phyloP scores from a whole-genome alignment of 1,140 invertebrate genomes.

The Cyphomyrmex costatus region DNA sequence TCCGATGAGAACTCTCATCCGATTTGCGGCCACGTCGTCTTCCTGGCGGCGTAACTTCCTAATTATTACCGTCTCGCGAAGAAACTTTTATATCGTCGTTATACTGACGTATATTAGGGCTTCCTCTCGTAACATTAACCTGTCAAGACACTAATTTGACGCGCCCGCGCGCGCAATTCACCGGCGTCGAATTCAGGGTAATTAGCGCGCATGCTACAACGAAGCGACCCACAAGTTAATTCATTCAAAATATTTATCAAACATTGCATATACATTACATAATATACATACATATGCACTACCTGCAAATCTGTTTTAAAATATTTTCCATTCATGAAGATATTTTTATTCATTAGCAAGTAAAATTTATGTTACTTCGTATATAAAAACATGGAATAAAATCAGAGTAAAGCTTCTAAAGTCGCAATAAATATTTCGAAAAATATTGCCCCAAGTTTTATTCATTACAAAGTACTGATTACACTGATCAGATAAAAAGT shows the following conservation, averaged over 20 bases:
- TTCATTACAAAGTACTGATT: not conserved
- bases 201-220: conserved; percentile 16
- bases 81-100: conserved; percentile 49
- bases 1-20: conserved; percentile 50
- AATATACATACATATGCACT: conserved; percentile 9
- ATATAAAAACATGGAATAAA: not conserved
- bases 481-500: not conserved
- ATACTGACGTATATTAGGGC: conserved; percentile 18
- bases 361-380: not conserved
- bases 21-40: conserved; percentile 53
- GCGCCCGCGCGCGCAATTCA: not conserved
- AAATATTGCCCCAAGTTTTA: not conserved
- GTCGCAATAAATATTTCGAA: not conserved
- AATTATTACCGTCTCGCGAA: conserved; percentile 49
- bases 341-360: conserved; percentile 8
- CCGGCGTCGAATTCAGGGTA: conserved; percentile 35
- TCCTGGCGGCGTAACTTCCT: conserved; percentile 49
- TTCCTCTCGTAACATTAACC: conserved; percentile 25
- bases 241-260: conserved; percentile 13
- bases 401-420: not conserved
- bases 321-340: not conserved
- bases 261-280: too few species aligned
- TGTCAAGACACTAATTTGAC: conserved; percentile 30
- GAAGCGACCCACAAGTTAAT: conserved; percentile 5
- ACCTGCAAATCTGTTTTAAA: not conserved